Evolutionary conservation across 1,140 invertebrate genomes (phyloP), one percentile per base, ranked within the genome.

Genomic region (Eueides isabella): DNA sequence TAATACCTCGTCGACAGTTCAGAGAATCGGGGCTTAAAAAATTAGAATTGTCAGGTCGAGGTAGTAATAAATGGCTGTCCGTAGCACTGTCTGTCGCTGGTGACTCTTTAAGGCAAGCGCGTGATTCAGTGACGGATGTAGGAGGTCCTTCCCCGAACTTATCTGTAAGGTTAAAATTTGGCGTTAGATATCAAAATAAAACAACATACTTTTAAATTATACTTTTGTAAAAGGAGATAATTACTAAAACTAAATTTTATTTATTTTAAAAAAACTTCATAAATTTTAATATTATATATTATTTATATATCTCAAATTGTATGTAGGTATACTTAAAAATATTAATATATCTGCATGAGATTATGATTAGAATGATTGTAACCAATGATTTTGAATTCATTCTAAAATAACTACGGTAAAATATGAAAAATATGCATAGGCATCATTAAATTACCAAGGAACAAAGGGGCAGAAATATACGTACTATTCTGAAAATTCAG

Each of bases 61-160:
- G 97, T 48, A 97, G 95, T 75, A 97, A 95, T 72, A 97, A 90
- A 85, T 97, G 97, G 90, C 97, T 97, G 72, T 96, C 96, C 1
- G 95, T 95, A 31, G 95, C 94, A 74, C 90, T 92, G 71, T 95
- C 94, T 0, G 95, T 94, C 3, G 94, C 95, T 7, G 95, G 95
- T 9, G 95, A 95, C 35, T 96, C 96, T 84, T 95, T 96, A 48
- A 96, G 88, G 75, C 94, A 95, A 65, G 95, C 94, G 48, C 95
- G 92, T 0, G 95, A 96, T 76, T 96, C 95, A 7, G 85, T 85
- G 3, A 78, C 74, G 33, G 75, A 70, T 35, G 78, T 84, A 2
- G 87, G 88, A 12, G 82, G 78, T 7, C 19, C 48, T 12, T 83
- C 88, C 0, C 83, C 86, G 31, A 81, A 77, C 72, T 86, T 88